Percentiles rank a stretch among this genome's conserved stretches.
These are phyloP conservation scores for Cryptoprocta ferox DNA, from an alignment of 2,797 vertebrate species.

Conservation along the genomic window DNA sequence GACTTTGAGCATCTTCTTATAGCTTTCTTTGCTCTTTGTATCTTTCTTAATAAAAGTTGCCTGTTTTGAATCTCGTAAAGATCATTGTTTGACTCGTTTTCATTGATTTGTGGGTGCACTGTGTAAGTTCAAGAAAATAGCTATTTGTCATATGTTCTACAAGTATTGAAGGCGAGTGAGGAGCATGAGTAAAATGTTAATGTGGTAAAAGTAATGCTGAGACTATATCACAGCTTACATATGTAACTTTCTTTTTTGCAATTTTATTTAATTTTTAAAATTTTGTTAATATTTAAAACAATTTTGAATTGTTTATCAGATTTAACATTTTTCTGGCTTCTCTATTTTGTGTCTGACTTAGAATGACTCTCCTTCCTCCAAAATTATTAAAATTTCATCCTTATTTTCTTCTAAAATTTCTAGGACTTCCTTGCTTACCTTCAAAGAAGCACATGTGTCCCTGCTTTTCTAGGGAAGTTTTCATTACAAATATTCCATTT, in stretches of 20 bases:
- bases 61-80: neutral
- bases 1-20: neutral
- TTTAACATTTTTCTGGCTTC: neutral
- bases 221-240: neutral
- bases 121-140: neutral
- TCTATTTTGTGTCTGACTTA: neutral
- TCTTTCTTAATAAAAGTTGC: slow-evolving; percentile 22
- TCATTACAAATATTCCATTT: neutral
- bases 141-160: neutral
- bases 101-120: neutral
- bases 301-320: neutral
- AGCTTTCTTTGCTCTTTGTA: neutral
- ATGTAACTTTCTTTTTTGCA: neutral
- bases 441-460: neutral
- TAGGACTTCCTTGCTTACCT: neutral
- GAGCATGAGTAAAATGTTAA: neutral
- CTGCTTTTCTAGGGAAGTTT: neutral
- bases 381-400: neutral
- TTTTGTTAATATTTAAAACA: neutral
- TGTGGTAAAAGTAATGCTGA: neutral
- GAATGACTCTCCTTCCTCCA: neutral
- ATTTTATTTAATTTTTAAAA: neutral
- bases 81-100: neutral
- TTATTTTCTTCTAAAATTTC: slow-evolving; percentile 5
- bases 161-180: neutral